These are phyloP conservation scores for Dasypolia templi DNA, from an alignment of 2,888 invertebrate species.

Conservation along the genomic window DNA sequence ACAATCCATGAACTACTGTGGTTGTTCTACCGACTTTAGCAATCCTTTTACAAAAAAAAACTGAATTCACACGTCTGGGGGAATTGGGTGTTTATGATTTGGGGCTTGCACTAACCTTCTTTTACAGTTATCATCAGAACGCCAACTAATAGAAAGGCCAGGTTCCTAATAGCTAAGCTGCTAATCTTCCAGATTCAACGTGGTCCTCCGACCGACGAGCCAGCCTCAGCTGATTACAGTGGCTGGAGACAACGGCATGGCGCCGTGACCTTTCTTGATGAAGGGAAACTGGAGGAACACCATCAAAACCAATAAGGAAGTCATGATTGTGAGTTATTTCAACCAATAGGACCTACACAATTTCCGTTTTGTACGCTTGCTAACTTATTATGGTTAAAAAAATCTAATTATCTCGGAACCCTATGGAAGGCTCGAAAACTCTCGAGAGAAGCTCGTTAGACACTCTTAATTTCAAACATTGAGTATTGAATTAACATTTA, in stretches of 20 bases:
- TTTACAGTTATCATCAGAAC: not conserved
- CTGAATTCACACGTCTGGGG: not conserved
- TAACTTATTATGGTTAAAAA: too few species aligned
- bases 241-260: slow-evolving; percentile 93
- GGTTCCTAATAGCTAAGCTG: not conserved
- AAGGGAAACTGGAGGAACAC: slow-evolving; percentile 97
- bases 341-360: too few species aligned
- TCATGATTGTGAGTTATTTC: slow-evolving; percentile 92
- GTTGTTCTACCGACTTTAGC: not conserved
- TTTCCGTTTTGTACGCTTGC: too few species aligned
- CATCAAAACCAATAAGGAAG: slow-evolving; percentile 94
- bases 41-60: not conserved
- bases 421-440: too few species aligned
- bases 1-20: not conserved
- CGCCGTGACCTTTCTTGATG: slow-evolving; percentile 96
- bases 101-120: not conserved
- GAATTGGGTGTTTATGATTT: not conserved
- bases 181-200: slow-evolving; percentile 85
- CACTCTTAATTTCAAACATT: too few species aligned
- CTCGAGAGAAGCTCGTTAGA: too few species aligned
- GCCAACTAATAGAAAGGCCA: not conserved
- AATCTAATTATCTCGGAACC: too few species aligned
- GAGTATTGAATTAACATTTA: too few species aligned
- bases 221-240: slow-evolving; percentile 95
- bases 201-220: slow-evolving; percentile 94